Evolutionary conservation across 2,113 vertebrate species (phyloP).

Genomic region (Notothenia coriiceps): DNA sequence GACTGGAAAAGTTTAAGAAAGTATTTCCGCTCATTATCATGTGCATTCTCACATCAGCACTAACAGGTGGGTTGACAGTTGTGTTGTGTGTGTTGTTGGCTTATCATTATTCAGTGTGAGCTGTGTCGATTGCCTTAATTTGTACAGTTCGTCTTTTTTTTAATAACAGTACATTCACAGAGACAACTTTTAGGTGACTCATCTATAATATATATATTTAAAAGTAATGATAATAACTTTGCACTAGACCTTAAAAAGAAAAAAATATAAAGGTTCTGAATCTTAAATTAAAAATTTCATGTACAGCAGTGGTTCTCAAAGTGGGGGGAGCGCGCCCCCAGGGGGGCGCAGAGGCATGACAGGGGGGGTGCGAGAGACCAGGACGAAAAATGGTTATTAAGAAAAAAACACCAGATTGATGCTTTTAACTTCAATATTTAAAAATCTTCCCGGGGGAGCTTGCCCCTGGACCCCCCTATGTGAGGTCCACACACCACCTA

Average conservation of each 20-base stretch:
- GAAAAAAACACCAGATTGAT: no score
- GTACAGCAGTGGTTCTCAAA: no score
- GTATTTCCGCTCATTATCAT: not conserved
- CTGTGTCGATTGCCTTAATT: not conserved
- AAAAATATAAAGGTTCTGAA: no score
- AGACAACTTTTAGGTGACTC: not conserved
- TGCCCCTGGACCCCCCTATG: no score
- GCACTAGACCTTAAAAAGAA: constrained; percentile 12
- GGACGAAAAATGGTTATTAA: no score
- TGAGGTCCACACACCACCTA: no score
- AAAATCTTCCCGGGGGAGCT: no score
- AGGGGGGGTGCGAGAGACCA: no score
- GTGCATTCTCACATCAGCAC: not conserved
- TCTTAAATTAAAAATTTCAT: not conserved
- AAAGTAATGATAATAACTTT: not conserved
- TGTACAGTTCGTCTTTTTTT: not conserved
- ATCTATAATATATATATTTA: no score
- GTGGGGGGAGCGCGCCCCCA: no score
- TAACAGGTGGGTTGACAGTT: constrained; percentile 2
- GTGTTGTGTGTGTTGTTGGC: not conserved
- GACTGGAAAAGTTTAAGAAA: constrained; percentile 10
- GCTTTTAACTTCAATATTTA: no score
- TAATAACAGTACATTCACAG: not conserved
- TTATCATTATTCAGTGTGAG: not conserved
- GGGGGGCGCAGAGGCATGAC: no score